Percentiles rank a stretch among this genome's conserved stretches.
phyloP scores from a whole-genome alignment of 2,113 vertebrate genomes.

The Myxocyprinus asiaticus region DNA sequence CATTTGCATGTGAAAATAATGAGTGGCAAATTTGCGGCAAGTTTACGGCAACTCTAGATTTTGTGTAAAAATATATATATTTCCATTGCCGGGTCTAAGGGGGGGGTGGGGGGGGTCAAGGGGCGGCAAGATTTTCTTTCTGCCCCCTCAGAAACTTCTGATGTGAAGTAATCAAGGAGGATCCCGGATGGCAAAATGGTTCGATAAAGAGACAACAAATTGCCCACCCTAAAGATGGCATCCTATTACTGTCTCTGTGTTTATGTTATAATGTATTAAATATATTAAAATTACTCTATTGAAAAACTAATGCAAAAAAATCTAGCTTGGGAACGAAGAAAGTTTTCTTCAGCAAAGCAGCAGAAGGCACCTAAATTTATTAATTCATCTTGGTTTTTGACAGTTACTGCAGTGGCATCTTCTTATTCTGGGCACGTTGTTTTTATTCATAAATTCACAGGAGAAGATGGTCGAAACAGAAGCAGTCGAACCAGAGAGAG shows the following conservation, averaged over 20 bases:
- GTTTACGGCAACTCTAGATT: too few species aligned
- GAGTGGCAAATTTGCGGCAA: too few species aligned
- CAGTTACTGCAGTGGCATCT: constrained; percentile 72
- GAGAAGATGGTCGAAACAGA: constrained; percentile 48
- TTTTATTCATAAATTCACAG: constrained; percentile 70
- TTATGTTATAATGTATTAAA: not conserved
- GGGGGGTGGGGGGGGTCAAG: not conserved
- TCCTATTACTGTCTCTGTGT: too few species aligned
- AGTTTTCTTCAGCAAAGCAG: constrained; percentile 54
- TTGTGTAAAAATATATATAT: too few species aligned
- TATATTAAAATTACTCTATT: not conserved
- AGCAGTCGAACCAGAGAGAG: constrained; percentile 16
- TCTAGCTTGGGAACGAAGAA: constrained; percentile 34
- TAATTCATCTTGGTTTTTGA: constrained; percentile 67
- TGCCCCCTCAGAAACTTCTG: too few species aligned
- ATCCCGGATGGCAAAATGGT: too few species aligned
- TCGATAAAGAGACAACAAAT: too few species aligned
- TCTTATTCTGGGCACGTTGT: constrained; percentile 59
- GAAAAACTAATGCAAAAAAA: constrained; percentile 9
- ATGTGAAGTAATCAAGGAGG: too few species aligned
- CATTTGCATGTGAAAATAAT: too few species aligned
- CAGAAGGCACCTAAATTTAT: constrained; percentile 51
- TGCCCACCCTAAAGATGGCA: too few species aligned
- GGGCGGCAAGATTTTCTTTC: too few species aligned
- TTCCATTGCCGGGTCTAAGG: too few species aligned